Conservation (phyloP, 2,797 vertebrate species). For the Chromis chromis region DNA sequence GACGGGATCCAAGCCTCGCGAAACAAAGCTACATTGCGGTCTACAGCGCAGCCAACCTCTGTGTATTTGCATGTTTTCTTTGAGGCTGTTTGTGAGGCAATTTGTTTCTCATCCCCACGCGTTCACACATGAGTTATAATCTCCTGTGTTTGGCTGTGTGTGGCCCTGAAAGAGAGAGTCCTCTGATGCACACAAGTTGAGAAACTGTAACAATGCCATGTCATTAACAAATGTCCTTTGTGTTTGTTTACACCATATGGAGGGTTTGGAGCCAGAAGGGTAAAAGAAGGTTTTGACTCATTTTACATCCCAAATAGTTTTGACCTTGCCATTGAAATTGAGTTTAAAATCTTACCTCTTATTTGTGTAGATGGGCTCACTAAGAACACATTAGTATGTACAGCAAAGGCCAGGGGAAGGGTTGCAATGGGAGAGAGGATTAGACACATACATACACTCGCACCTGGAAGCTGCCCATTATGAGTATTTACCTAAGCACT, state of each 20-base stretch:
- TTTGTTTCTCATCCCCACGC: slow-evolving; percentile 38
- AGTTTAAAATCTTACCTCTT: slow-evolving; percentile 38
- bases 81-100: slow-evolving; percentile 11
- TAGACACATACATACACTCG: background rate
- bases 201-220: slow-evolving; percentile 58
- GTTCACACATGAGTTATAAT: slow-evolving; percentile 50
- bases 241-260: slow-evolving; percentile 75
- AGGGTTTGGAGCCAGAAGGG: slow-evolving; percentile 57
- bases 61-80: slow-evolving; percentile 16
- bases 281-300: slow-evolving; percentile 53
- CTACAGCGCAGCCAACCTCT: slow-evolving; percentile 14
- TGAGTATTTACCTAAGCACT: slow-evolving; percentile 39
- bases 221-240: slow-evolving; percentile 69
- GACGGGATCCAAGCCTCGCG: slow-evolving; percentile 8
- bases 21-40: slow-evolving; percentile 24
- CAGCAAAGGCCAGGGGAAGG: slow-evolving; percentile 25
- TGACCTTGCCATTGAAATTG: slow-evolving; percentile 64
- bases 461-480: slow-evolving; percentile 47
- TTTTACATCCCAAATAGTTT: slow-evolving; percentile 62
- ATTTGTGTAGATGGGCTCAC: slow-evolving; percentile 27
- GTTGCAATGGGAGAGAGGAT: slow-evolving; percentile 21
- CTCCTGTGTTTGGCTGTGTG: slow-evolving; percentile 28
- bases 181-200: slow-evolving; percentile 49
- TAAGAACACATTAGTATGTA: slow-evolving; percentile 53
- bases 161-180: slow-evolving; percentile 45